Evolutionary conservation across 2,113 vertebrate genomes (phyloP).

Genomic region (Daubentonia madagascariensis): DNA sequence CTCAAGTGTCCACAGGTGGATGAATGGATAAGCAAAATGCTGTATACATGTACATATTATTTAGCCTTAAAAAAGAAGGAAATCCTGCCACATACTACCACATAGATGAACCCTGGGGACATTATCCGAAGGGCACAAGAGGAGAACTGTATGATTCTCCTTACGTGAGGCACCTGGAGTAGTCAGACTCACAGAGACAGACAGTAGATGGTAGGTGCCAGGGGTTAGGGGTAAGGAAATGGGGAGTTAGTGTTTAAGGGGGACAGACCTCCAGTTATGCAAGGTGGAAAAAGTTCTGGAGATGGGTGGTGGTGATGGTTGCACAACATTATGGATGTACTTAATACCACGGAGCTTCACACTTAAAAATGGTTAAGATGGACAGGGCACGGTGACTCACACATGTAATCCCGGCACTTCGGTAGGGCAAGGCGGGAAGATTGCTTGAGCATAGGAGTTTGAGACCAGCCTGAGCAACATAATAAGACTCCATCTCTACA

Average conservation of each 20-base stretch:
- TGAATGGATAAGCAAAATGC: not conserved
- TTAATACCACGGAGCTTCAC: not conserved
- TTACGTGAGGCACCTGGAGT: fast-evolving
- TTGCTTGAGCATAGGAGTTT: too few species aligned
- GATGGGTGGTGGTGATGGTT: too few species aligned
- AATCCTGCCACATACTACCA: fast-evolving
- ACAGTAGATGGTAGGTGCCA: too few species aligned
- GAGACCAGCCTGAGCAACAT: too few species aligned
- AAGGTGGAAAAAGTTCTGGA: not conserved
- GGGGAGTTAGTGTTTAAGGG: not conserved
- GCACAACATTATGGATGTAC: too few species aligned
- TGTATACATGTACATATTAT: too few species aligned
- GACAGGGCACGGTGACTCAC: too few species aligned
- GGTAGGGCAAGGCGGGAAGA: too few species aligned
- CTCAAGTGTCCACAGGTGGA: fast-evolving
- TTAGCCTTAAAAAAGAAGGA: not conserved
- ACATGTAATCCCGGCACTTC: too few species aligned
- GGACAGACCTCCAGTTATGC: not conserved
- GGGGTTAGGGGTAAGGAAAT: fast-evolving
- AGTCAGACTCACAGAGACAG: not conserved
- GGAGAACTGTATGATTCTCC: fast-evolving
- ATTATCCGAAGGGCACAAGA: too few species aligned
- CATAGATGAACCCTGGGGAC: fast-evolving
- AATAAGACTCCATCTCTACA: too few species aligned
- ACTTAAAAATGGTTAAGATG: not conserved